Conservation (phyloP, 64 coral and sea anemone species). For the Montipora foliosa region DNA sequence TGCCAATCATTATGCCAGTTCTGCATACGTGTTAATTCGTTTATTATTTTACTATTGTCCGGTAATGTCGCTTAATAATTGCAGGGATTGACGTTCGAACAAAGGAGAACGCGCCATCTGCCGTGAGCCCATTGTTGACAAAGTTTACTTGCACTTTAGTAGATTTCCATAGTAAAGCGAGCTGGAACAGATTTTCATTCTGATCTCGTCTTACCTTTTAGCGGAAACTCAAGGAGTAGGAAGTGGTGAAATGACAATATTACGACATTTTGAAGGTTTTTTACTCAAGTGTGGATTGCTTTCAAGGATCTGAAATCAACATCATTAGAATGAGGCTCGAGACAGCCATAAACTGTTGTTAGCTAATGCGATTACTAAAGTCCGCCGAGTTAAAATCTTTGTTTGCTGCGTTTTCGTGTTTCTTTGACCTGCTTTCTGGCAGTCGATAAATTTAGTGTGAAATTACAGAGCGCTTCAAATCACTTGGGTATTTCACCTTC, state of each 20-base stretch:
- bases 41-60: constrained; percentile 99
- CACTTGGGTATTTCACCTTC: constrained; percentile 20
- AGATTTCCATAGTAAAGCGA: constrained; percentile 92
- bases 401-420: background rate
- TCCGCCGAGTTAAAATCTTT: constrained; percentile 18
- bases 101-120: constrained; percentile 96
- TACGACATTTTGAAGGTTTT: constrained; percentile 87
- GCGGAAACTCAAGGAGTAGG: constrained; percentile 92
- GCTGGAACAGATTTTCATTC: constrained; percentile 90
- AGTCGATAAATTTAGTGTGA: constrained; percentile 12
- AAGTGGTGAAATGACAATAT: constrained; percentile 95
- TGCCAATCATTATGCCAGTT: constrained; percentile 89
- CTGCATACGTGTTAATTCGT: constrained; percentile 98
- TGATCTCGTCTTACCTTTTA: constrained; percentile 93
- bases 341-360: constrained; percentile 69
- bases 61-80: constrained; percentile 97
- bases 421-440: constrained; percentile 13
- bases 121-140: constrained; percentile 74
- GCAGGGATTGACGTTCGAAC: constrained; percentile 95
- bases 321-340: constrained; percentile 80
- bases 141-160: constrained; percentile 96
- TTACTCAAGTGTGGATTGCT: constrained; percentile 89
- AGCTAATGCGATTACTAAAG: constrained; percentile 73
- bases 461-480: constrained; percentile 2
- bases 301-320: constrained; percentile 93